Percentiles rank a stretch among this genome's conserved stretches.
Conservation (phyloP, 2,888 invertebrate genomes). For the Trichacis sp. region DNA sequence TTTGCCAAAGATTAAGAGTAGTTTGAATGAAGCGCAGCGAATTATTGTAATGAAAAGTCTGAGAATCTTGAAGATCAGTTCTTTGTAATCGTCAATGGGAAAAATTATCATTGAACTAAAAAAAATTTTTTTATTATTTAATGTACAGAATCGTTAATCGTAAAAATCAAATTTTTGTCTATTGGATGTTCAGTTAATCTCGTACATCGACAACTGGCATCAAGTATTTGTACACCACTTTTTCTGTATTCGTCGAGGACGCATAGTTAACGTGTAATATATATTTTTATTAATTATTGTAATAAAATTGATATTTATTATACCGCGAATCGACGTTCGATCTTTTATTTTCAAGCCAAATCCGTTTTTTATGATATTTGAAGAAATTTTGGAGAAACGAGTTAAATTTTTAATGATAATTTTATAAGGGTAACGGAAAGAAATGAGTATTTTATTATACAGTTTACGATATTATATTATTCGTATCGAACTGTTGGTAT, state of each 20-base stretch:
- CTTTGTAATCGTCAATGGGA: neutral
- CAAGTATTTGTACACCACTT: slow-evolving; percentile 1
- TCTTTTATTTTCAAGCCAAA: neutral
- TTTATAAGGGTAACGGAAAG: too few relatives aligned
- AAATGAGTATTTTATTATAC: too few relatives aligned
- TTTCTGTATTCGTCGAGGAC: neutral
- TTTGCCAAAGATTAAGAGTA: slow-evolving; percentile 40
- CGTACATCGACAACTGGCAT: neutral
- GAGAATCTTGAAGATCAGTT: neutral
- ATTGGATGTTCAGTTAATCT: neutral
- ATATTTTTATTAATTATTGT: slow-evolving; percentile 19
- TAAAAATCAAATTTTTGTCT: too few relatives aligned
- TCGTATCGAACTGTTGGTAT: too few relatives aligned
- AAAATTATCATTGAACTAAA: too few relatives aligned
- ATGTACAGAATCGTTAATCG: too few relatives aligned
- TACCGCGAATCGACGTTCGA: neutral
- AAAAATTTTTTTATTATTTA: too few relatives aligned
- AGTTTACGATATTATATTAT: too few relatives aligned
- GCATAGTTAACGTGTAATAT: slow-evolving; percentile 5
- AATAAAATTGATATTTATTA: slow-evolving; percentile 17
- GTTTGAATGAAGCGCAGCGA: neutral
- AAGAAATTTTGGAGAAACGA: too few relatives aligned
- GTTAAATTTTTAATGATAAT: too few relatives aligned
- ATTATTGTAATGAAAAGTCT: neutral
- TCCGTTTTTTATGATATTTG: too few relatives aligned